A percentile compares a stretch with the other conserved stretches of the same genome.
Conservation (phyloP, 2,888 invertebrate genomes). For the Urechis unicinctus region DNA sequence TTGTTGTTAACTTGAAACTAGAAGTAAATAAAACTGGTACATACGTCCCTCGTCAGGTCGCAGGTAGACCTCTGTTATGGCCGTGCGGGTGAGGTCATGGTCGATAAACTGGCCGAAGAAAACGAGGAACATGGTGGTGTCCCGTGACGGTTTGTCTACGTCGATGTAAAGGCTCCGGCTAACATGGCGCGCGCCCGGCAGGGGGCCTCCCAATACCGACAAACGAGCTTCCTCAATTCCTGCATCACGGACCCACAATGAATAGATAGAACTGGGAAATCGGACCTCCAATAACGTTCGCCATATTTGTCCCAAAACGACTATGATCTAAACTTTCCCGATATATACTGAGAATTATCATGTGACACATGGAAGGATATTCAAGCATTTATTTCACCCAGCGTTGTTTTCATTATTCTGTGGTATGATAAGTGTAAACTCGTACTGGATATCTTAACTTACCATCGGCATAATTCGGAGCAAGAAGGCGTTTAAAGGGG, state of each 20-base stretch:
- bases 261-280: background rate
- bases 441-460: too few relatives aligned
- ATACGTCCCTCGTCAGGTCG: background rate
- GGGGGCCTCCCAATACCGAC: conserved; percentile 13
- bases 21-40: background rate
- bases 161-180: conserved; percentile 16
- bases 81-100: conserved; percentile 27
- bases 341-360: too few relatives aligned
- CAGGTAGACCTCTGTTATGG: conserved; percentile 10
- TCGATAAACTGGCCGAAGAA: conserved; percentile 27
- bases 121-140: conserved; percentile 21
- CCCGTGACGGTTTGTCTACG: conserved; percentile 4
- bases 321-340: too few relatives aligned
- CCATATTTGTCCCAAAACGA: too few relatives aligned
- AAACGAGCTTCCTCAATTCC: conserved; percentile 17
- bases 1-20: background rate
- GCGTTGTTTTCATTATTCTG: too few relatives aligned
- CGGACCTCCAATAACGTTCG: too few relatives aligned
- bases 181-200: conserved; percentile 23
- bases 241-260: too few relatives aligned
- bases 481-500: conserved; percentile 21
- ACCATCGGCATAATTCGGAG: conserved; percentile 23
- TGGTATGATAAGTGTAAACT: too few relatives aligned
- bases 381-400: too few relatives aligned
- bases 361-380: too few relatives aligned